A percentile compares a stretch with the other conserved stretches of the same genome.
phyloP scores from a whole-genome alignment of 2,797 vertebrate species.

The Tangara arthus region DNA sequence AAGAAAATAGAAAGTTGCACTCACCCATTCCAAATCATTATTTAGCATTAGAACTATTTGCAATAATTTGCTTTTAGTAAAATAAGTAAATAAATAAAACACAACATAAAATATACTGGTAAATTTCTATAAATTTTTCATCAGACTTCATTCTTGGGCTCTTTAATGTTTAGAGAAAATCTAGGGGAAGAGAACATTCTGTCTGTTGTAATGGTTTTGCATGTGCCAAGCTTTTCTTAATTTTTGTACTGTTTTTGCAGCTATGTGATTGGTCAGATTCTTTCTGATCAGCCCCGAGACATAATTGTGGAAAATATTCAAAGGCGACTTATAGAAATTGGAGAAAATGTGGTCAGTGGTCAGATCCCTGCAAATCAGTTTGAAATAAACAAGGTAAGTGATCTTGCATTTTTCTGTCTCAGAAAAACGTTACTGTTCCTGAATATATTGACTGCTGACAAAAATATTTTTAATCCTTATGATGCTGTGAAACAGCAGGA shows the following conservation, averaged over 20 bases:
- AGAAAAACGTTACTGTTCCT: background rate
- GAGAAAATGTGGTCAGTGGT: conserved; percentile 87
- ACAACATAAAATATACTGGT: background rate
- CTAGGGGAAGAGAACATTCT: background rate
- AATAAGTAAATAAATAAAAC: conserved; percentile 11
- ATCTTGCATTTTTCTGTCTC: background rate
- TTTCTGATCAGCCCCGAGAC: conserved; percentile 93
- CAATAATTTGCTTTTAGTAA: conserved; percentile 10
- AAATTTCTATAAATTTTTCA: background rate
- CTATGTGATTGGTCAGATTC: conserved; percentile 93
- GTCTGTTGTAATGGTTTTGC: background rate
- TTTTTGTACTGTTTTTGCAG: conserved; percentile 70
- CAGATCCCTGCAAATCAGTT: conserved; percentile 83
- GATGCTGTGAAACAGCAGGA: background rate
- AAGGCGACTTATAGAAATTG: conserved; percentile 88
- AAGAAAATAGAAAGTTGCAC: conserved; percentile 13
- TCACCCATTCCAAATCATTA: background rate
- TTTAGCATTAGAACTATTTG: background rate
- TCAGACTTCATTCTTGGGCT: background rate
- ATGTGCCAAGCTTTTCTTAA: background rate
- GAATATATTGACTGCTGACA: background rate
- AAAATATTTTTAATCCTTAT: background rate
- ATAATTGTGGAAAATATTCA: conserved; percentile 96
- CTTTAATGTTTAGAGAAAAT: background rate
- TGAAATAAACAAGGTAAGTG: conserved; percentile 94